Conservation (phyloP, 2,888 invertebrate genomes). For the Eupithecia pulchellata region DNA sequence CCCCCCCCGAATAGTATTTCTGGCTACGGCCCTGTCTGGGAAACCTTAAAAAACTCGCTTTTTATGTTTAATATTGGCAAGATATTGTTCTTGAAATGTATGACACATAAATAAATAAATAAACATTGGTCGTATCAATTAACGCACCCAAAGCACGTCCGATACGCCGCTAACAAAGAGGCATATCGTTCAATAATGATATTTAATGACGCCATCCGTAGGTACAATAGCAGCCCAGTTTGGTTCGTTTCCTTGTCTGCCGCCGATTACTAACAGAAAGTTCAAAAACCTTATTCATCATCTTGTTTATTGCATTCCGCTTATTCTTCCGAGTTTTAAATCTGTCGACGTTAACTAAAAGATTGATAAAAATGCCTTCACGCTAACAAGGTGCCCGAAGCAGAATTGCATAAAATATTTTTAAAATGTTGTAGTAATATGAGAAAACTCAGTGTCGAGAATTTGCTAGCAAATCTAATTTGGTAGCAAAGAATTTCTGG, state of each 20-base stretch:
- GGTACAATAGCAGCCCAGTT: conserved; percentile 33
- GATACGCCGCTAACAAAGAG: conserved; percentile 44
- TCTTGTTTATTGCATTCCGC: conserved; percentile 17
- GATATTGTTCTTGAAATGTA: conserved; percentile 23
- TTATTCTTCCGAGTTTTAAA: conserved; percentile 14
- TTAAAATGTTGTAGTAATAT: conserved; percentile 27
- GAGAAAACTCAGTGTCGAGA: conserved; percentile 36
- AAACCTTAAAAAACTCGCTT: conserved; percentile 15
- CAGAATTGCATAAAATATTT: conserved; percentile 23
- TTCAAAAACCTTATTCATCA: conserved; percentile 38
- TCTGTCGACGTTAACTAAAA: conserved; percentile 25
- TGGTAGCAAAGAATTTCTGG: conserved; percentile 42
- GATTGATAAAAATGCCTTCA: conserved; percentile 6
- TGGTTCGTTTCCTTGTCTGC: conserved; percentile 34
- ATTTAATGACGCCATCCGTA: conserved; percentile 38
- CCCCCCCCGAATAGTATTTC: too few relatives aligned
- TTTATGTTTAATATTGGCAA: neutral
- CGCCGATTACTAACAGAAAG: conserved; percentile 34
- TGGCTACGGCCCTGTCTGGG: too few relatives aligned
- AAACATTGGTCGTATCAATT: conserved; percentile 38
- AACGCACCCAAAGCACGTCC: conserved; percentile 38
- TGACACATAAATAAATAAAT: conserved; percentile 24
- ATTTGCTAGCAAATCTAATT: conserved; percentile 44
- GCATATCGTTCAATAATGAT: conserved; percentile 41
- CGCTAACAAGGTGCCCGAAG: conserved; percentile 20